Evolutionary conservation across 2,888 invertebrate species (phyloP).

Genomic region (Polyommatus icarus): DNA sequence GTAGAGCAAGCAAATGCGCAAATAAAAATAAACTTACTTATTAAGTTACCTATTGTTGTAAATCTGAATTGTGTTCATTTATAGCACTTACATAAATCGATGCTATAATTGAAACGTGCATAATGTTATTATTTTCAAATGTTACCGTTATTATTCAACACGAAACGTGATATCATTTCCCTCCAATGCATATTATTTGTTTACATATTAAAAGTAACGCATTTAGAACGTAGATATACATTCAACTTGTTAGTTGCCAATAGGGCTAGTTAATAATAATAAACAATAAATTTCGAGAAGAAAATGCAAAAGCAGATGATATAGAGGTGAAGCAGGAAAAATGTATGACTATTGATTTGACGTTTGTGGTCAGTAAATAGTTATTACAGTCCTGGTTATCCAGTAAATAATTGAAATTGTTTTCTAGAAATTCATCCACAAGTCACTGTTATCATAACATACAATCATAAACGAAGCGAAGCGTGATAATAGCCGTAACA

Average conservation of each 20-base stretch:
- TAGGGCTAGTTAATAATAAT: slow-evolving; percentile 23
- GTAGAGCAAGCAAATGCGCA: not conserved
- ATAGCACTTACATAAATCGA: not conserved
- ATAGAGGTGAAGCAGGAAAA: not conserved
- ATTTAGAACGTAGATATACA: slow-evolving; percentile 19
- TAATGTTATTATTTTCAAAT: slow-evolving; percentile 13
- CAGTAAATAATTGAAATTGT: not conserved
- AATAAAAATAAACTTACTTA: not conserved
- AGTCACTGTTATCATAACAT: not conserved
- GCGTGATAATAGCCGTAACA: slow-evolving; percentile 7
- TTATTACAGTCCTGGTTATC: not conserved
- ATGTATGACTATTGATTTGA: not conserved
- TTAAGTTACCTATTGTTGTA: not conserved
- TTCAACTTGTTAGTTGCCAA: slow-evolving; percentile 27
- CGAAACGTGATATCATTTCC: slow-evolving; percentile 24
- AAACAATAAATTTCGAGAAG: not conserved
- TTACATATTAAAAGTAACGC: slow-evolving; percentile 12
- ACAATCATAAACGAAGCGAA: slow-evolving; percentile 9
- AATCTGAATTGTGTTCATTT: not conserved
- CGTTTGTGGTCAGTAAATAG: not conserved
- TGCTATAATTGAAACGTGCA: not conserved
- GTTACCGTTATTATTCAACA: slow-evolving; percentile 6
- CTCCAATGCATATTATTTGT: slow-evolving; percentile 27
- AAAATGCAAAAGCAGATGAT: not conserved
- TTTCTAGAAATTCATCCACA: slow-evolving; percentile 6